phyloP scores from a whole-genome alignment of 2,888 invertebrate genomes.

The Neoscelio sp. region DNA sequence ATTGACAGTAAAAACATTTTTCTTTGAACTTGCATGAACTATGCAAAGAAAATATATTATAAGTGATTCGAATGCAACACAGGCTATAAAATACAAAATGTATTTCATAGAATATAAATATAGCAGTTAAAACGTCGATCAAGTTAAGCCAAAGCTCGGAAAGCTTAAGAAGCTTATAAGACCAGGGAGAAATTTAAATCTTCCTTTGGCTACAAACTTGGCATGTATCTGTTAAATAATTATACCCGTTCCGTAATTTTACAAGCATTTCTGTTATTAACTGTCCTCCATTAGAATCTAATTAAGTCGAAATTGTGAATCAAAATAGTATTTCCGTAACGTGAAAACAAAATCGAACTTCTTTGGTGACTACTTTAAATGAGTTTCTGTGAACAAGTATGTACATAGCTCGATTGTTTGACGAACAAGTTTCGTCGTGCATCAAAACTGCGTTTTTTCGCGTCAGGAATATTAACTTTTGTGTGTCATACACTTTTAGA shows the following conservation, averaged over 20 bases:
- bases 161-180: constrained; percentile 15
- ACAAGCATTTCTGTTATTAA: neutral
- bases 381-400: constrained; percentile 34
- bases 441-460: constrained; percentile 33
- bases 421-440: constrained; percentile 15
- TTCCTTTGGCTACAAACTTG: neutral
- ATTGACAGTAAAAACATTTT: too few species aligned
- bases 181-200: neutral
- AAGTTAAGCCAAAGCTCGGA: neutral
- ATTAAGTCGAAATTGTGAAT: constrained; percentile 37
- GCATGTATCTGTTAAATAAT: constrained; percentile 5
- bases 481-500: constrained; percentile 33
- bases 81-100: neutral
- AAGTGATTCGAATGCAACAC: constrained; percentile 3
- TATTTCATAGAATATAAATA: constrained; percentile 8
- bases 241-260: neutral
- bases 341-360: constrained; percentile 24
- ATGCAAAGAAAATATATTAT: neutral
- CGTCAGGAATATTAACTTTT: constrained; percentile 41
- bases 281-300: constrained; percentile 22
- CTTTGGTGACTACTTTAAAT: constrained; percentile 27
- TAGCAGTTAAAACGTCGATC: constrained; percentile 14
- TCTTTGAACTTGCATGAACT: neutral
- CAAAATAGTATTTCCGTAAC: constrained; percentile 14
- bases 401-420: constrained; percentile 26